Evolutionary conservation across 1,140 invertebrate genomes (phyloP), one percentile per base, ranked within the genome.

Genomic region (Nomia melanderi): DNA sequence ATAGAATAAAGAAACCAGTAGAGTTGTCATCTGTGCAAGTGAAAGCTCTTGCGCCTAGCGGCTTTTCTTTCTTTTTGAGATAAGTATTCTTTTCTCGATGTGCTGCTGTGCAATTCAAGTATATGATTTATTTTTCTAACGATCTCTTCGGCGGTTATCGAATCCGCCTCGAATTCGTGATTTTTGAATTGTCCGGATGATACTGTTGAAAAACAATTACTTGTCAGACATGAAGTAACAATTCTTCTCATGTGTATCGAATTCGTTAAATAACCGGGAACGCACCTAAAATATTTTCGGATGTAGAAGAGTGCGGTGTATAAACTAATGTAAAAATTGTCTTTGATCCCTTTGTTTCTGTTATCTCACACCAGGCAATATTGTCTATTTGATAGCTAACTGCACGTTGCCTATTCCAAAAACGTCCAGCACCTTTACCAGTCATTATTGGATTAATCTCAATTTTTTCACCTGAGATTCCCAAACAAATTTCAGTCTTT

Each of bases 41-140:
- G 91, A 86, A 94, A 94, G 82, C 91, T 94, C 86, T 93, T 93
- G 83, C 92, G 90, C 78, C 94, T 92, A 54, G 93, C 92, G 47
- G 93, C 90, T 88, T 95, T 95, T n/a, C 93, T 93, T 85, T 95
- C 94, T 66, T 93, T 92, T 39, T 94, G 90, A 7, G 93, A 92
- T 36, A 95, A 86, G 87, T 96, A 98, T 88, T 98, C 97, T 84
- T 96, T 95, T 44, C 97, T 93, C 57, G 95, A 95, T 7, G 93
- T 93, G 89, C 96, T 97, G 29, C 95, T 96, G 74, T 96, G 93
- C 76, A 98, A 92, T 84, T 98, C 96, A 67, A 98, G 88, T 77
- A 98, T 98, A 71, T 96, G 95, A 91, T 97, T 97, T 2, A 98
- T 94, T 93, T 98, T 98, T 70, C 95, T 94, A 5, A 97, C 95